Evolutionary conservation across 2,888 invertebrate genomes (phyloP).

Genomic region (Ischnura elegans): DNA sequence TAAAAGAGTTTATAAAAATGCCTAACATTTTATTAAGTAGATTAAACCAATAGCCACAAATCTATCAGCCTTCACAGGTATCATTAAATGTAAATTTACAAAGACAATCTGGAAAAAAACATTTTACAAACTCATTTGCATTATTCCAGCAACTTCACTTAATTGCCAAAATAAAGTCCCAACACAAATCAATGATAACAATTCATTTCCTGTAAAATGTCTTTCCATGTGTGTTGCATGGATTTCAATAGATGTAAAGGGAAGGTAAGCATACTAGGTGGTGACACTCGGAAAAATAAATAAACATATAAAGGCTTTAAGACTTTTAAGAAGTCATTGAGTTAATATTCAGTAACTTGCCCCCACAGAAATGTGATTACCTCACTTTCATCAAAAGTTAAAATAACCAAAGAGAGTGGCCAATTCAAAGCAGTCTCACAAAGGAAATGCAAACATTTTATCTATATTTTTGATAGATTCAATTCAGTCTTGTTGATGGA

Average conservation of each 20-base stretch:
- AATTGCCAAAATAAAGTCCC: background rate
- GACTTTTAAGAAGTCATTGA: background rate
- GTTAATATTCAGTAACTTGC: background rate
- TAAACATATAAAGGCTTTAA: background rate
- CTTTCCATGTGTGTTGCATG: conserved; percentile 3
- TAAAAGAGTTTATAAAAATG: background rate
- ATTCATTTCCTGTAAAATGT: background rate
- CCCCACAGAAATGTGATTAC: background rate
- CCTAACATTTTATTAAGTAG: background rate
- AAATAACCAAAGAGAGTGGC: background rate
- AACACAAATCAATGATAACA: too few relatives aligned
- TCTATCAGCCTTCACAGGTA: background rate
- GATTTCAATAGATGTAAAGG: background rate
- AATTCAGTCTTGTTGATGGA: conserved; percentile 21
- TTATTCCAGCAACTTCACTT: background rate
- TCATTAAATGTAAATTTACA: background rate
- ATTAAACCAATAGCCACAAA: background rate
- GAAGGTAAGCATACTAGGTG: background rate
- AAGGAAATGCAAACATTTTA: background rate
- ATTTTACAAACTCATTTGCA: background rate
- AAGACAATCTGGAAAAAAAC: background rate
- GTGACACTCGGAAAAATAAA: background rate
- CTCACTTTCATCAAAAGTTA: background rate
- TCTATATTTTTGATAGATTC: background rate
- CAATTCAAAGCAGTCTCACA: background rate